Percentiles rank a stretch among this genome's conserved stretches.
phyloP scores from a whole-genome alignment of 2,797 vertebrate species.

The Jordanella pulchra region DNA sequence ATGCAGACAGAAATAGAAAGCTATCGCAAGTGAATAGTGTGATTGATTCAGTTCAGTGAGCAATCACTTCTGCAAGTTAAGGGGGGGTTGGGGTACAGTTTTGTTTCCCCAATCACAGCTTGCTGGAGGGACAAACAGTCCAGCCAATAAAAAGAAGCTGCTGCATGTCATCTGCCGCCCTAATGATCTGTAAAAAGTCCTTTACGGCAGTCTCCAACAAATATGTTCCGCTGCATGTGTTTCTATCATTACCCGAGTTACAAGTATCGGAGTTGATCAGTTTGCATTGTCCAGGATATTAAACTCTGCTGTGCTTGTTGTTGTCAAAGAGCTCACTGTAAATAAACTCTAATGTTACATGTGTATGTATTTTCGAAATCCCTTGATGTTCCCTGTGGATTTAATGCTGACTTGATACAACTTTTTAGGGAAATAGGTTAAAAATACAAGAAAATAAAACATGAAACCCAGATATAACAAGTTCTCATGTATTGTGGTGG shows the following conservation, averaged over 20 bases:
- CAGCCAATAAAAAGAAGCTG: slow-evolving; percentile 24
- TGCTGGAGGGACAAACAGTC: slow-evolving; percentile 9
- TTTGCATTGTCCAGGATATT: background rate
- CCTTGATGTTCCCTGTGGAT: background rate
- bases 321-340: slow-evolving; percentile 7
- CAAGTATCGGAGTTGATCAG: too few relatives aligned
- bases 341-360: slow-evolving; percentile 8
- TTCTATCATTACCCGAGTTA: background rate
- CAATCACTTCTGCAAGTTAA: slow-evolving; percentile 11
- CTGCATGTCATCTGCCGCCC: slow-evolving; percentile 17
- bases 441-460: too few relatives aligned
- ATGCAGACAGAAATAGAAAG: background rate
- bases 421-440: too few relatives aligned
- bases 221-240: background rate
- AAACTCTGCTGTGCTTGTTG: background rate
- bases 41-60: slow-evolving; percentile 8
- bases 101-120: slow-evolving; percentile 43
- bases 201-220: slow-evolving; percentile 1
- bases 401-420: background rate
- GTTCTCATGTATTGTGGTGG: background rate
- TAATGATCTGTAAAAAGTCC: slow-evolving; percentile 23
- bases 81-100: slow-evolving; percentile 22
- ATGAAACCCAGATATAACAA: background rate
- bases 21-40: background rate
- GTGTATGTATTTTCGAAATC: background rate